phyloP scores from a whole-genome alignment of 1,140 invertebrate species.

The Ceratina australensis region DNA sequence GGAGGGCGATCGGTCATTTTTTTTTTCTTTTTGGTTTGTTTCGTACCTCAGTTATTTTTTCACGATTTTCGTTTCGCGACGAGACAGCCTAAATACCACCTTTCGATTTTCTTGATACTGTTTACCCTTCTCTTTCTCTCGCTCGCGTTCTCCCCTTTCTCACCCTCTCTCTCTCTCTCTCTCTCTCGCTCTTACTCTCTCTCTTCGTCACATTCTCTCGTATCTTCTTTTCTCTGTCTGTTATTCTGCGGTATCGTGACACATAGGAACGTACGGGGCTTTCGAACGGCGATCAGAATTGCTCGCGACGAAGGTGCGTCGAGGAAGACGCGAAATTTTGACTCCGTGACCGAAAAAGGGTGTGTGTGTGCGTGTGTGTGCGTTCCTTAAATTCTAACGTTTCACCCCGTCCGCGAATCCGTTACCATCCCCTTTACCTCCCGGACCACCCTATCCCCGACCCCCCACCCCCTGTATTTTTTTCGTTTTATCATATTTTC shows the following conservation, averaged over 20 bases:
- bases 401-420: not conserved
- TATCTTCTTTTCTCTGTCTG: not conserved
- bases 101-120: constrained; percentile 16
- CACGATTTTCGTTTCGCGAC: constrained; percentile 33
- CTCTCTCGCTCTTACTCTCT: constrained; percentile 1
- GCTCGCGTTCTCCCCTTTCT: not conserved
- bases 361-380: not conserved
- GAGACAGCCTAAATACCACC: constrained; percentile 39
- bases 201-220: constrained; percentile 19
- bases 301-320: constrained; percentile 22
- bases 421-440: too few species aligned
- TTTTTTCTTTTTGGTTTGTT: constrained; percentile 1
- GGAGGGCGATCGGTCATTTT: constrained; percentile 59
- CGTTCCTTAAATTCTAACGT: constrained; percentile 19
- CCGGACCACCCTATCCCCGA: too few species aligned
- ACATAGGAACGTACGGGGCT: constrained; percentile 61
- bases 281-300: constrained; percentile 36
- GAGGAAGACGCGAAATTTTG: constrained; percentile 55
- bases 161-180: not conserved
- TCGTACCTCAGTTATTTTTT: not conserved
- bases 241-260: constrained; percentile 42
- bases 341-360: constrained; percentile 55
- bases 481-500: constrained; percentile 35
- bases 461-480: not conserved
- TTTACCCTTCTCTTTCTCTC: constrained; percentile 18